Evolutionary conservation across 2,888 invertebrate genomes (phyloP).

Genomic region (Dorcus hopei): DNA sequence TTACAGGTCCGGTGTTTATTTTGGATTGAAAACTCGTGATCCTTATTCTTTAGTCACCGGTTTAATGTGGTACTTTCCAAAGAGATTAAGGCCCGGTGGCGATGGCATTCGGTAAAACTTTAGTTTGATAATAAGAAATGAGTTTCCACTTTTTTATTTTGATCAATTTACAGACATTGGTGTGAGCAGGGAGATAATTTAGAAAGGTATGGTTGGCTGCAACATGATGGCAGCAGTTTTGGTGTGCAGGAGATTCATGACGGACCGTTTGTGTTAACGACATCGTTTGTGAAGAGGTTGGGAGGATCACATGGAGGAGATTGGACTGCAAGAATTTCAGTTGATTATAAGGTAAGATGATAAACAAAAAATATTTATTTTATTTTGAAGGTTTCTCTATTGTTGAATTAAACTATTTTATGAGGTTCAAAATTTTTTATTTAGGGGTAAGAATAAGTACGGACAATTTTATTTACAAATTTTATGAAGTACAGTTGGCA

Average conservation of each 20-base stretch:
- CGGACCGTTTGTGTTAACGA: constrained; percentile 69
- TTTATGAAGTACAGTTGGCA: too few relatives aligned
- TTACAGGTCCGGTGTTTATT: constrained; percentile 83
- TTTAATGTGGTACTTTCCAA: constrained; percentile 93
- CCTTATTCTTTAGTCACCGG: constrained; percentile 88
- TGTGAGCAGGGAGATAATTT: constrained; percentile 86
- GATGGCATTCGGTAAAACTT: constrained; percentile 66
- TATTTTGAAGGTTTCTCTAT: too few relatives aligned
- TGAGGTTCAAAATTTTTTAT: too few relatives aligned
- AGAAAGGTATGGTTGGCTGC: constrained; percentile 82
- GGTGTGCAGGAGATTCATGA: constrained; percentile 89
- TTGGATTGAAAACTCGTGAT: constrained; percentile 88
- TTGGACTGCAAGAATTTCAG: constrained; percentile 84
- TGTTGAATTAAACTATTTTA: neutral
- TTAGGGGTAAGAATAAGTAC: too few relatives aligned
- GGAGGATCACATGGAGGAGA: constrained; percentile 85
- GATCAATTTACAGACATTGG: constrained; percentile 70
- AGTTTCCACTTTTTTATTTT: constrained; percentile 2
- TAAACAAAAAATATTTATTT: neutral
- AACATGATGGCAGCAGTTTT: constrained; percentile 90
- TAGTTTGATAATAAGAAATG: neutral
- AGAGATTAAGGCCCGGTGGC: constrained; percentile 61
- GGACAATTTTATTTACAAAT: too few relatives aligned
- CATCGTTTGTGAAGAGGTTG: constrained; percentile 83
- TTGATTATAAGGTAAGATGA: constrained; percentile 52